These are phyloP conservation scores for Montipora cactus DNA, from an alignment of 64 coral and sea anemone species.

Conservation along the genomic window DNA sequence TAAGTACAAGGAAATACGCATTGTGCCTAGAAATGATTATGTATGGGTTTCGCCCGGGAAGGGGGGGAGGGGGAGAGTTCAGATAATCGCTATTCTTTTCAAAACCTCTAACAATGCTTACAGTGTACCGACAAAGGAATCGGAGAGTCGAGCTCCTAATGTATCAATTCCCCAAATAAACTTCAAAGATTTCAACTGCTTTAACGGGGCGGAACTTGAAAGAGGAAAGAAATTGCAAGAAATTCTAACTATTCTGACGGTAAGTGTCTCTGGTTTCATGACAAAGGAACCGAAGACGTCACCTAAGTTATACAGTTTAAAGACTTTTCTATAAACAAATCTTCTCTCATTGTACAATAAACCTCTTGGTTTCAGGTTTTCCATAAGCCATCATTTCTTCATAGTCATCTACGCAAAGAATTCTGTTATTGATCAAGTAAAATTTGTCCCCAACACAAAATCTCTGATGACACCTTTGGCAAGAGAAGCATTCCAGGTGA, in stretches of 20 bases:
- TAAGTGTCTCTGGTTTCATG: neutral
- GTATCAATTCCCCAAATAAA: too few species aligned
- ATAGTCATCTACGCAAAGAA: slow-evolving; percentile 97
- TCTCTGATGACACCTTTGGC: slow-evolving; percentile 94
- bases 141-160: too few species aligned
- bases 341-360: slow-evolving; percentile 9
- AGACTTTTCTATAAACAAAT: too few species aligned
- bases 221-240: neutral
- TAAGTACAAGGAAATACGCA: too few species aligned
- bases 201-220: neutral
- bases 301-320: too few species aligned
- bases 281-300: neutral
- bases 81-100: too few species aligned
- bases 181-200: neutral
- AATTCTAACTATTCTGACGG: slow-evolving; percentile 12
- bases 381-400: slow-evolving; percentile 94
- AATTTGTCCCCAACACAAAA: slow-evolving; percentile 99
- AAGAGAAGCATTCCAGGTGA: slow-evolving; percentile 98
- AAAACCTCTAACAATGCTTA: too few species aligned
- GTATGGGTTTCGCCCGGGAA: too few species aligned
- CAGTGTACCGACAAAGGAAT: too few species aligned
- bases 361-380: slow-evolving; percentile 56
- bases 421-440: slow-evolving; percentile 95
- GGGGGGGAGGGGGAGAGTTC: too few species aligned
- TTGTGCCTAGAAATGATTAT: too few species aligned